These are phyloP conservation scores for Spodoptera exigua DNA, from an alignment of 2,888 invertebrate species.

Conservation along the genomic window DNA sequence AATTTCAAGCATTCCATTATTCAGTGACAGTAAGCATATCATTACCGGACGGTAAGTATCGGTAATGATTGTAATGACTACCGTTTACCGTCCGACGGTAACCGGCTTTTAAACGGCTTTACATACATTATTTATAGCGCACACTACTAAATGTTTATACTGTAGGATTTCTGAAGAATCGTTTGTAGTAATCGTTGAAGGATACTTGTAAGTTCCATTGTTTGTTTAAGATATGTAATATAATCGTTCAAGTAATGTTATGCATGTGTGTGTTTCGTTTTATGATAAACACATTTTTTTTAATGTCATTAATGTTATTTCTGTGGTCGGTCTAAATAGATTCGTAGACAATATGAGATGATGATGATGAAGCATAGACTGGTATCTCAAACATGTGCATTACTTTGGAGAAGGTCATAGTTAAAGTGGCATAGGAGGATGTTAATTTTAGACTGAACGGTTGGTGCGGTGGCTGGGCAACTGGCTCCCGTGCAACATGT, in stretches of 20 bases:
- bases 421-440: no score
- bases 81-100: constrained; percentile 54
- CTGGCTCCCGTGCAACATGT: no score
- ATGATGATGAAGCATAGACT: no score
- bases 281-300: no score
- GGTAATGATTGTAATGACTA: constrained; percentile 58
- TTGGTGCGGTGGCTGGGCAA: no score
- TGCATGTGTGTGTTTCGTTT: no score
- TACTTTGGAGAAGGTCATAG: no score
- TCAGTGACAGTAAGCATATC: constrained; percentile 56
- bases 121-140: constrained; percentile 52
- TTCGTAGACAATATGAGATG: no score
- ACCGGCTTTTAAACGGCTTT: constrained; percentile 55
- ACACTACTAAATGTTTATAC: constrained; percentile 35
- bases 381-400: no score
- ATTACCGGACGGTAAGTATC: constrained; percentile 51
- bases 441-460: no score
- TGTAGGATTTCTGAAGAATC: constrained; percentile 35
- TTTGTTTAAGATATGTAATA: constrained; percentile 18
- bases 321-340: no score
- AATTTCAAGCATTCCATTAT: constrained; percentile 45
- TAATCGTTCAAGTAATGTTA: constrained; percentile 12
- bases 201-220: neutral
- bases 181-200: constrained; percentile 11
- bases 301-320: no score